Percentiles rank a stretch among this genome's conserved stretches.
Evolutionary conservation across 1,140 invertebrate genomes (phyloP).

Genomic region (Penaeus indicus): DNA sequence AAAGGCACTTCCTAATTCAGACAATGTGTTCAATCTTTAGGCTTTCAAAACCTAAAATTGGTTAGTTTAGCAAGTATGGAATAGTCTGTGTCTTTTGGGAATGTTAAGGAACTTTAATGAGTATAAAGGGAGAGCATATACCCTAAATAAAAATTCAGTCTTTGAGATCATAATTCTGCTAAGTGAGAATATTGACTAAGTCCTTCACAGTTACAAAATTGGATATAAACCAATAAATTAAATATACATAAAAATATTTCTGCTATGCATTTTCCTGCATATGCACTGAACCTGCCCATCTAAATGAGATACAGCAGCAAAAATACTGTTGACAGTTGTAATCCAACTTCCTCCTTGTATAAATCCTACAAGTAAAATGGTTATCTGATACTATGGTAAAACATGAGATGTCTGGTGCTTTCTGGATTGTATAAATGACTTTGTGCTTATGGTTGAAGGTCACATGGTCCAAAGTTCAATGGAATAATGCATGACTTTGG

Average conservation of each 20-base stretch:
- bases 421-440: conserved; percentile 54
- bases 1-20: conserved; percentile 65
- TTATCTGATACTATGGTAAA: conserved; percentile 39
- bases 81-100: conserved; percentile 48
- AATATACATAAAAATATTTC: conserved; percentile 22
- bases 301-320: conserved; percentile 53
- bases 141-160: conserved; percentile 47
- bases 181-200: conserved; percentile 47
- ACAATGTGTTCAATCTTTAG: conserved; percentile 55
- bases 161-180: conserved; percentile 59
- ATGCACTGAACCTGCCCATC: conserved; percentile 22
- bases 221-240: conserved; percentile 38
- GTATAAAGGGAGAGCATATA: conserved; percentile 26
- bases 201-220: conserved; percentile 36
- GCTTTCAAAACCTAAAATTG: conserved; percentile 51
- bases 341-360: conserved; percentile 43
- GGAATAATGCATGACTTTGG: conserved; percentile 59
- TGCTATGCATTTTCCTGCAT: conserved; percentile 1
- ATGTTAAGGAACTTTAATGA: conserved; percentile 60
- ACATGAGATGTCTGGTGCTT: conserved; percentile 41
- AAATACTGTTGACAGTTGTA: conserved; percentile 46
- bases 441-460: conserved; percentile 58
- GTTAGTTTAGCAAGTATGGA: conserved; percentile 26
- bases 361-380: conserved; percentile 48
- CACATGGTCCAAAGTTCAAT: conserved; percentile 48